These are phyloP conservation scores for Pelochelys cantorii DNA, from an alignment of 2,797 vertebrate species.

Conservation along the genomic window DNA sequence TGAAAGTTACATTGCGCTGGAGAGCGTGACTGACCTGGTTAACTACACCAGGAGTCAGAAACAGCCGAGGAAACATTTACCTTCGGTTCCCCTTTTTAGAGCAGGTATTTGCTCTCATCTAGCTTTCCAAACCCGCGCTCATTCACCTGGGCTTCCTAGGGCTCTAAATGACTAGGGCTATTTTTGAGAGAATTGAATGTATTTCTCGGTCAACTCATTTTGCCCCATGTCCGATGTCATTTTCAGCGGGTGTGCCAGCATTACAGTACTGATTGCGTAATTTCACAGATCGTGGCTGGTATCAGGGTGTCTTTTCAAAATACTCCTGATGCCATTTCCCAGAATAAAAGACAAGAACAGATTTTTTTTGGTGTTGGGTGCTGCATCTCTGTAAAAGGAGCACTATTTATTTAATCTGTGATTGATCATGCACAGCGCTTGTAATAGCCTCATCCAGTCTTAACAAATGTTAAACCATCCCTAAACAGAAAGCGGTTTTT, in stretches of 20 bases:
- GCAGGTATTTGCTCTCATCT: fast-evolving
- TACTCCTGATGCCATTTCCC: not conserved
- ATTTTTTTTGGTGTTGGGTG: not conserved
- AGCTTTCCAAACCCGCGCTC: not conserved
- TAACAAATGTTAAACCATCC: slow-evolving; percentile 27
- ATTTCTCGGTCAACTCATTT: not conserved
- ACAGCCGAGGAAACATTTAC: not conserved
- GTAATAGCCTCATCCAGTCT: not conserved
- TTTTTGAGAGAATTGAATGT: not conserved
- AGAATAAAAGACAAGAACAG: not conserved
- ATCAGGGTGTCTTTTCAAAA: not conserved
- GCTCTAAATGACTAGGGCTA: not conserved
- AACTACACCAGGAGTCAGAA: slow-evolving; percentile 11
- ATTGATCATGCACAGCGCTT: not conserved
- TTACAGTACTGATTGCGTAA: fast-evolving
- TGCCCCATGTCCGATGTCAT: not conserved
- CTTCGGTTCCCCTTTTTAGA: not conserved
- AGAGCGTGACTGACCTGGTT: not conserved
- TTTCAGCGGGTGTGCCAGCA: not conserved
- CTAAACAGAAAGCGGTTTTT: slow-evolving; percentile 21
- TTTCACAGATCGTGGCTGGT: not conserved
- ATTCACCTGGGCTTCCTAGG: not conserved
- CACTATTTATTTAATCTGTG: not conserved
- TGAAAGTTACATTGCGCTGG: not conserved
- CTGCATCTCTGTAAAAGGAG: not conserved